These are phyloP conservation scores for Microcebus murinus DNA, from an alignment of 2,113 vertebrate genomes.

Conservation along the genomic window DNA sequence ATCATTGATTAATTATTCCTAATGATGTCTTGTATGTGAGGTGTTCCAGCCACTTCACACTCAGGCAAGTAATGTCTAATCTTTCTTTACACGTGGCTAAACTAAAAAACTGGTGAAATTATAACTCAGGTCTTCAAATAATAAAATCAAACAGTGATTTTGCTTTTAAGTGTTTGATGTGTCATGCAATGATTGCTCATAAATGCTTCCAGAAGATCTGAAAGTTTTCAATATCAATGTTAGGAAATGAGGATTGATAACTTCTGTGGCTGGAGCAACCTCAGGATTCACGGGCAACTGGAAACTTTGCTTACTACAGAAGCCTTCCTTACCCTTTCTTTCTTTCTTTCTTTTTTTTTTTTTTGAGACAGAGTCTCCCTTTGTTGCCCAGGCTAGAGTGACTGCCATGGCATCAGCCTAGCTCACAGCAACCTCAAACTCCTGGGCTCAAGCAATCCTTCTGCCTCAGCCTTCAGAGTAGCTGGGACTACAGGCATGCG, in stretches of 20 bases:
- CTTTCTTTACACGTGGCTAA: not conserved
- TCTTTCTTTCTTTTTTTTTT: no score
- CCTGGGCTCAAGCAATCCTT: no score
- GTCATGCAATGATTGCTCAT: not conserved
- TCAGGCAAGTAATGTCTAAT: not conserved
- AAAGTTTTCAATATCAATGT: not conserved
- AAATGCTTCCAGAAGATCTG: not conserved
- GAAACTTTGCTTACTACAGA: not conserved
- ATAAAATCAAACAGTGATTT: not conserved
- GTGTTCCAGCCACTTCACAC: not conserved
- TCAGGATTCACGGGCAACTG: not conserved
- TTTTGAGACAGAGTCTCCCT: no score
- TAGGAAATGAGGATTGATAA: not conserved
- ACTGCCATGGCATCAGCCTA: no score
- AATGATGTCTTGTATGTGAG: not conserved
- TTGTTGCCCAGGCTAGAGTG: no score
- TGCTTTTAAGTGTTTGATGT: not conserved
- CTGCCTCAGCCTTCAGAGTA: no score
- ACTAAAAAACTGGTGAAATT: not conserved
- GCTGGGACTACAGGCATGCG: no score
- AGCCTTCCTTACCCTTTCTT: not conserved
- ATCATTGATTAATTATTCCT: slow-evolving; percentile 4
- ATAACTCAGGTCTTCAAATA: not conserved
- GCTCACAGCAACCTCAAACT: no score
- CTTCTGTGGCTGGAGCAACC: not conserved